Evolutionary conservation across 1,140 invertebrate genomes (phyloP), one percentile per base, ranked within the genome.

Genomic region (Melitaea cinxia): DNA sequence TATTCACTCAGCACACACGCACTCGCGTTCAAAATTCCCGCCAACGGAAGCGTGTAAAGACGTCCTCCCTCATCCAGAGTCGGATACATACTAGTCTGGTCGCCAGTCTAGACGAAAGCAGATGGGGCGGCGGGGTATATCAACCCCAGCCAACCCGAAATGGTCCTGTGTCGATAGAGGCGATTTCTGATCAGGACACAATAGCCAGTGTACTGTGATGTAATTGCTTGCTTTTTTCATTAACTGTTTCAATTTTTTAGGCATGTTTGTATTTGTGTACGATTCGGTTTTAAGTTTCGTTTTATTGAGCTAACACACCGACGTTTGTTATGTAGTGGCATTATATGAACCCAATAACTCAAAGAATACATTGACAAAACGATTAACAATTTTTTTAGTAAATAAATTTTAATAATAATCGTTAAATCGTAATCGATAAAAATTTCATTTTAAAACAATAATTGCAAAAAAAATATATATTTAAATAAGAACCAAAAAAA

Each of bases 21-120:
- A 72, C 66, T 49, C 66, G 50, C 49, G 57, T 83, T 83, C 63
- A 73, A 85, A 85, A 76, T 85, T 85, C 77, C 80, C 85, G 84
- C 77, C 75, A 79, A 76, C 21, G 17, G 37, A 7, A 33, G 15
- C 28, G 58, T 33, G 56, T 30, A 55, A 58, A 14, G 9, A 83
- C 80, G 74, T 66, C 76, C 77, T 72, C 49, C 62, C 71, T 73
- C 58, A 37, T 5, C 47, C 69, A 70, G 65, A 59, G 60, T 67
- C 55, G 57, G 59, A 68, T 65, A 67, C 63, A 65, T 73, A 89
- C 86, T 89, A 50, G 72, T 75, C 77, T 78, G 74, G 69, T 54
- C 59, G 61, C 28, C 66, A 70, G 80, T 85, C 82, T 84, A 84
- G 82, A 86, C 83, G 74, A 72, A 63, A 73, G 75, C 65, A 67